Evolutionary conservation across 2,113 vertebrate genomes (phyloP).

Genomic region (Oreamnos americanus): DNA sequence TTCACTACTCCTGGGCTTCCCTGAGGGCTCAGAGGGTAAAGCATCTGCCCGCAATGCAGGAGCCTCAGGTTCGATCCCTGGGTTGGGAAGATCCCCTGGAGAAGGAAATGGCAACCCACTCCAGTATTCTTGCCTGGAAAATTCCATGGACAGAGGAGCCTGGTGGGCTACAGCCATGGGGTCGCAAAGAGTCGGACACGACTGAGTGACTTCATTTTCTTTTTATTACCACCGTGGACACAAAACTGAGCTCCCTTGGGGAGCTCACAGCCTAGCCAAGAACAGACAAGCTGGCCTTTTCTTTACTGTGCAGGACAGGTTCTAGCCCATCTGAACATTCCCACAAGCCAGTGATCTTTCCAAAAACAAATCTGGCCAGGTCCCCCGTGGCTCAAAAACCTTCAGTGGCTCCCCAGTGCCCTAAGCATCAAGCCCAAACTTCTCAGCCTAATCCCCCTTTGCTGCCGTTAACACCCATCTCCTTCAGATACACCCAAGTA

Average conservation of each 20-base stretch:
- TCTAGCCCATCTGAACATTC: background rate
- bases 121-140: background rate
- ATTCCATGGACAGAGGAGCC: background rate
- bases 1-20: background rate
- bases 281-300: background rate
- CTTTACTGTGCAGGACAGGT: background rate
- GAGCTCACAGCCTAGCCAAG: background rate
- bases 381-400: background rate
- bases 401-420: background rate
- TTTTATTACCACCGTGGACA: background rate
- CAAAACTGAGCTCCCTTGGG: background rate
- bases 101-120: background rate
- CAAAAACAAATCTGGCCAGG: background rate
- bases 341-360: background rate
- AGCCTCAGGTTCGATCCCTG: background rate
- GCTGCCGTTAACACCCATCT: background rate
- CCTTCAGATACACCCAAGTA: background rate
- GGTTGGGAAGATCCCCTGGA: background rate
- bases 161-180: background rate
- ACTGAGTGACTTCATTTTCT: background rate
- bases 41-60: fast-evolving
- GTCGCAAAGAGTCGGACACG: background rate
- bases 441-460: background rate
- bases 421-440: background rate
- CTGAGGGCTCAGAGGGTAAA: background rate